Base-by-base conservation (phyloP, 2,888 invertebrate genomes). In the Phorcus lineatus region DNA sequence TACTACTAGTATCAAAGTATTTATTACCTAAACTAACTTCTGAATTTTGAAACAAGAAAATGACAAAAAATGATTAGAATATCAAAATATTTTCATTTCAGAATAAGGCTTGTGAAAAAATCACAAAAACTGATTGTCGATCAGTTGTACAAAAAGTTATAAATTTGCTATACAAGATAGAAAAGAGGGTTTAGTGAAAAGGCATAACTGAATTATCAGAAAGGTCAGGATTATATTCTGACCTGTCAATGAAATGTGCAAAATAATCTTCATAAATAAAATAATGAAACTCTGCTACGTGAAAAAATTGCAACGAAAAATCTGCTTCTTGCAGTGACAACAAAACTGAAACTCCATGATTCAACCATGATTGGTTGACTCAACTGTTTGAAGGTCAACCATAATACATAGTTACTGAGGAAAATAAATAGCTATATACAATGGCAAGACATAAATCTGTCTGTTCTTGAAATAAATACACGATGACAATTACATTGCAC, bases 381-480 rank as follows among this genome's bases (percentile, higher is more conserved):
- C 62, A 16, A 62, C 24, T 62, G 62, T 28, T 62, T 22, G 62
- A 13, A 28, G 17, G 62, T 28, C 62, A 62, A 62, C 28, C 62
- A 28, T 28, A 22, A 24, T 62, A 62, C 62, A 62, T 62, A 28
- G 28, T 62, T 22, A 22, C 4, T 62, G 36, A 70, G 28, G 70
- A 70, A 62, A 70, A 70, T 70, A 70, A 70, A 70, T 70, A 70
- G 36, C 31, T 70, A 70, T 70, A 36, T 70, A 70, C 70, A 70
- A 70, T 28, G 70, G 70, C 31, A 70, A 70, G 70, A 70, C 70
- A 70, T 40, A 62, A 62, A 36, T 31, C 70, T 40, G 40, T 70
- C 70, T 70, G 28, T 70, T 70, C 70, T 70, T 36, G 17, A 70
- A 70, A 70, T 70, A 70, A 70, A 70, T 70, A 70, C 40, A 24